These are phyloP conservation scores for Onychostoma macrolepis DNA, from an alignment of 2,113 vertebrate species.

Conservation along the genomic window DNA sequence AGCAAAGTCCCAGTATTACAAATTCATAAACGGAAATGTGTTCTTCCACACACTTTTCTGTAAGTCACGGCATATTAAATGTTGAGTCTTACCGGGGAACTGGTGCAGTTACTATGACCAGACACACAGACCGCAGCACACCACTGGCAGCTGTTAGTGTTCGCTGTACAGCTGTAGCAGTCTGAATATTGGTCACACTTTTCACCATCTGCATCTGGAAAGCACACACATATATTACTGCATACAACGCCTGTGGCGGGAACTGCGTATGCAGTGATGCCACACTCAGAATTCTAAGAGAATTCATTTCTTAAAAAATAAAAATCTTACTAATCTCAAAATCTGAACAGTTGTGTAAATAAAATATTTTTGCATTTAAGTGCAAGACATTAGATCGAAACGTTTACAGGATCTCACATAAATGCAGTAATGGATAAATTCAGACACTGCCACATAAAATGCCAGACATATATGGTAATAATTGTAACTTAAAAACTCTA, in stretches of 20 bases:
- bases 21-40: neutral
- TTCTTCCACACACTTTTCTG: neutral
- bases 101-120: slow-evolving; percentile 87
- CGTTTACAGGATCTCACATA: neutral
- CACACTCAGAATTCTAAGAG: neutral
- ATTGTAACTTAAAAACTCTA: neutral
- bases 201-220: slow-evolving; percentile 84
- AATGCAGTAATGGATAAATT: neutral
- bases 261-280: neutral
- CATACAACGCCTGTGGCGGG: neutral
- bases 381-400: neutral
- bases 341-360: neutral
- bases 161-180: slow-evolving; percentile 96
- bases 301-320: neutral
- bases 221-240: neutral
- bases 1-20: neutral
- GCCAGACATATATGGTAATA: neutral
- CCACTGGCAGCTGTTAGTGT: slow-evolving; percentile 95
- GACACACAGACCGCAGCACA: slow-evolving; percentile 87
- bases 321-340: neutral
- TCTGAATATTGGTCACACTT: slow-evolving; percentile 94
- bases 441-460: neutral
- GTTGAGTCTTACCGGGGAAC: slow-evolving; percentile 77
- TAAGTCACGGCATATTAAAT: neutral
- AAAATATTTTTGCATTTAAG: neutral